Evolutionary conservation across 1,140 invertebrate genomes (phyloP), one percentile per base, ranked within the genome.

Genomic region (Drosophila pseudoobscura): DNA sequence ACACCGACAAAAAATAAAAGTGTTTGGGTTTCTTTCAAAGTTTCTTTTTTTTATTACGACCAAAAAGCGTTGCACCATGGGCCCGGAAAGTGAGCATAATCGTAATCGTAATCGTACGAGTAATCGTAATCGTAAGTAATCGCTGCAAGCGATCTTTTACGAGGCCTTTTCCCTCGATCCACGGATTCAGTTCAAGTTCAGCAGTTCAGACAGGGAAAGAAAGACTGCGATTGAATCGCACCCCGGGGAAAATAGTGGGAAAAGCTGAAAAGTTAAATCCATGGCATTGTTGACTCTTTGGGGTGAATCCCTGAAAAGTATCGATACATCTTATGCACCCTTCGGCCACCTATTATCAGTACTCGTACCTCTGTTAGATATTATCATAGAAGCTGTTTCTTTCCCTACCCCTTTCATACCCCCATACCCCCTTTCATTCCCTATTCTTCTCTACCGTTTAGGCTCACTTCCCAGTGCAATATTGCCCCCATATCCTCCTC

Each of bases 131-230:
- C 31, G 9, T 13, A 66, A 35, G 20, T 44, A 24, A 50, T 29
- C 39, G 9, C 22, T 39, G 5, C 6, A 15, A 56, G 39, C 31
- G 1, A 31, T 31, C 2, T 9, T 31, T 31, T 31, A 31, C 8
- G 29, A 9, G 29, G 35, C 11, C 11, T 39, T 39, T 39, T 13
- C 35, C 35, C 35, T 4, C 35, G 11, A 13, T 39, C 13, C 3
- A 3, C 35, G 11, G 35, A 39, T 39, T 39, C 54, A 53, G 64
- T 70, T 70, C 66, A 70, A 70, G 66, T 70, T 70, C 66, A 70
- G 35, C 11, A 13, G 13, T 43, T 64, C 29, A 9, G 15, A 45
- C 6, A n/a, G 13, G 35, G 26, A 43, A 29, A 13, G 8, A 6
- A 44, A 56, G 9, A 9, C 24, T 0, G 24, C 4, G 24, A 26